Percentiles rank a stretch among this genome's conserved stretches.
Conservation (phyloP, 2,113 vertebrate genomes). For the Anthoscopus minutus region DNA sequence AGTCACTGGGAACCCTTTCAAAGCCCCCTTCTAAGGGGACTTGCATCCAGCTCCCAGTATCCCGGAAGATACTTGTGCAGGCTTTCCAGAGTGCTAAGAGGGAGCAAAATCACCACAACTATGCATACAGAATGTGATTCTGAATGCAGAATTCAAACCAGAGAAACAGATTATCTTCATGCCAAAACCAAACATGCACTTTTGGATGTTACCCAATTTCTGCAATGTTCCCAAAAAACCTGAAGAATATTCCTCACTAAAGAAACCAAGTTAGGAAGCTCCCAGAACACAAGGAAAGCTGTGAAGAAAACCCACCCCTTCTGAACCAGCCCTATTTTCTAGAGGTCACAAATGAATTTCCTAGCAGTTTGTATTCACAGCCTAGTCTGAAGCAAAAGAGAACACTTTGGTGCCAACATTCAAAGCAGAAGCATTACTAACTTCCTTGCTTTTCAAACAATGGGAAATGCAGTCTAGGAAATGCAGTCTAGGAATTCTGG, state of each 20-base stretch:
- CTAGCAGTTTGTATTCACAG: background rate
- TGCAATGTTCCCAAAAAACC: background rate
- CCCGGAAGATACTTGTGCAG: background rate
- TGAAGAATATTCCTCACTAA: background rate
- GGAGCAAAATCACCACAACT: background rate
- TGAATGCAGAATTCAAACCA: conserved; percentile 44
- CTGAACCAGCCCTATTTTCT: background rate
- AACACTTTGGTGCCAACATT: background rate
- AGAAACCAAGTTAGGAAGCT: background rate
- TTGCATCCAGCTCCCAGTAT: background rate
- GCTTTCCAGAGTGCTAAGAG: background rate
- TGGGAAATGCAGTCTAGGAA: background rate
- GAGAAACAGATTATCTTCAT: background rate
- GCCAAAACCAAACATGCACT: background rate
- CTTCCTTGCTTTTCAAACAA: background rate
- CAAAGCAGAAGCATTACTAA: background rate
- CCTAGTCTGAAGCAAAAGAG: background rate
- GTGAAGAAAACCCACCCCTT: background rate
- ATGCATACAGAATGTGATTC: background rate
- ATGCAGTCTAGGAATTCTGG: background rate
- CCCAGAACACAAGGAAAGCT: background rate
- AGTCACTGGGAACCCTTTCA: background rate
- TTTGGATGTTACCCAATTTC: background rate
- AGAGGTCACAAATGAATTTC: background rate
- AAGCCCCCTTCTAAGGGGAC: background rate